A percentile compares a stretch with the other conserved stretches of the same genome.
Evolutionary conservation across 2,888 invertebrate genomes (phyloP).

Genomic region (Harpagoxenus sublaevis): DNA sequence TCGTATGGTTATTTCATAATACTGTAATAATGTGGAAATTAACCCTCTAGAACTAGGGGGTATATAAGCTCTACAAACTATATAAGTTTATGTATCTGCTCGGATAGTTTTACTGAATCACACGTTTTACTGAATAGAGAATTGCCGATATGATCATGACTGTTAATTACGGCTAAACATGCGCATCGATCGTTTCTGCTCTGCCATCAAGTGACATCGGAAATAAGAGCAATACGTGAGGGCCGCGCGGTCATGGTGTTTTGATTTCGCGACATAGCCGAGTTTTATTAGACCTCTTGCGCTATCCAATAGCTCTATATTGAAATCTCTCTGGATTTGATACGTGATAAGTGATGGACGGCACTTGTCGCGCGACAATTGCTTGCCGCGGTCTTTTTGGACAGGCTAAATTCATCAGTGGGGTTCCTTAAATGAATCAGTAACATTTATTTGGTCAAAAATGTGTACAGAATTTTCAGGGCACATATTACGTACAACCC

Average conservation of each 20-base stretch:
- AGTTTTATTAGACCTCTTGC: conserved; percentile 2
- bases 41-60: background rate
- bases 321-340: background rate
- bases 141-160: background rate
- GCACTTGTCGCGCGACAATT: background rate
- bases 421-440: background rate
- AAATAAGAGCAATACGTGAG: conserved; percentile 79
- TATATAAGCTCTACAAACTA: conserved; percentile 10
- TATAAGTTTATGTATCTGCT: conserved; percentile 17
- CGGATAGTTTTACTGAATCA: too few species aligned
- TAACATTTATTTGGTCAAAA: conserved; percentile 7
- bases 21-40: conserved; percentile 15
- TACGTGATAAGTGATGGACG: background rate
- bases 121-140: background rate
- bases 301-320: conserved; percentile 26
- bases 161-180: conserved; percentile 36
- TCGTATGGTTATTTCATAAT: conserved; percentile 28
- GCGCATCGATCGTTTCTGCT: conserved; percentile 41
- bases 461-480: conserved; percentile 21
- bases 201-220: conserved; percentile 38
- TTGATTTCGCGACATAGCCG: conserved; percentile 72
- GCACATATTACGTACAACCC: conserved; percentile 1
- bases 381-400: background rate
- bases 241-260: conserved; percentile 71
- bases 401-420: background rate